Evolutionary conservation across 2,888 invertebrate genomes (phyloP), one percentile per base, ranked within the genome.

Genomic region (Thereva unica): DNA sequence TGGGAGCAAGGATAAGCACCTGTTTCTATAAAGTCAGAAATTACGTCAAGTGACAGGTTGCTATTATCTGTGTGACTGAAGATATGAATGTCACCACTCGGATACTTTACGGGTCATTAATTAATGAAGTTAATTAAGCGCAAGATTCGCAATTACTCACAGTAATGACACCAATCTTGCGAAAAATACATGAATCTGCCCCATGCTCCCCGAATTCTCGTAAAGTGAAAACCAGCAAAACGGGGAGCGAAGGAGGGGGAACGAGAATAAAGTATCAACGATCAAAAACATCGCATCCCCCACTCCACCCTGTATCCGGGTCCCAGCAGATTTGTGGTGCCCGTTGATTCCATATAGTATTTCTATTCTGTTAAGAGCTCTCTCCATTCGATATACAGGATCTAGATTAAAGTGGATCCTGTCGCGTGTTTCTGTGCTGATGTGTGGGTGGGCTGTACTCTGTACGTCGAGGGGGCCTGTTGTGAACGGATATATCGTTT

Each of bases 91-190:
- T 61, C 61, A 61, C 61, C 40, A 40, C 23, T 44, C 10, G 47
- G 37, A 50, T 49, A 49, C 50, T 50, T 61, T 61, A 61, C 50
- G 47, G 61, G 61, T 50, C 61, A 61, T 61, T 61, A 61, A 61
- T 61, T 61, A 61, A 61, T 61, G 61, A 61, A 61, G 61, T 61
- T 61, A 61, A 61, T 61, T 61, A 61, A 61, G 61, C 50, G 50
- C 61, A 61, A 40, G 50, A 49, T 49, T 34, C 50, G 61, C 10
- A 61, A 61, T 61, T 61, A 61, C 50, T 61, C 61, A 61, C 61
- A 49, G 41, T 50, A 50, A 50, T 61, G 61, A 50, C 61, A 61
- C 50, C 50, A 49, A 61, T 61, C 50, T 61, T 41, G 50, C 38
- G 50, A 50, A 61, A 61, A 61, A 55, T 55, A 55, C 41, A 41